Conservation (phyloP, 2,888 invertebrate species). For the Sphaerophoria rueppellii region DNA sequence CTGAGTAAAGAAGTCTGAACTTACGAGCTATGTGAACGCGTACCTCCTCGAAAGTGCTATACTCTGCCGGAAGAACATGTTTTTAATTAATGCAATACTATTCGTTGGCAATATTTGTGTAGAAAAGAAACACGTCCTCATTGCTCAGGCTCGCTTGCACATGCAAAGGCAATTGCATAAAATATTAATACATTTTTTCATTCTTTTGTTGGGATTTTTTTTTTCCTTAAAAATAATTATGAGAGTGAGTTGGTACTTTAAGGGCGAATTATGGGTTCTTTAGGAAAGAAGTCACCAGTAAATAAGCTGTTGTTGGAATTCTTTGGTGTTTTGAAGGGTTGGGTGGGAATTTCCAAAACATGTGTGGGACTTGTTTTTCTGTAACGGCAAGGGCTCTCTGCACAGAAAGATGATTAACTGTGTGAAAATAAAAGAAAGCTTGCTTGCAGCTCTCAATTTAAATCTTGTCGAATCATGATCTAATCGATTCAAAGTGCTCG, state of each 20-base stretch:
- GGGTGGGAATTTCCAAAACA: no score
- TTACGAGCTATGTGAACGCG: background rate
- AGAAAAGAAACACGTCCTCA: slow-evolving; percentile 41
- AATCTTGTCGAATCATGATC: no score
- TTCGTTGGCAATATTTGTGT: slow-evolving; percentile 42
- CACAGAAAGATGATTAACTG: no score
- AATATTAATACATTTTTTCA: slow-evolving; percentile 32
- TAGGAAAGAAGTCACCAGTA: background rate
- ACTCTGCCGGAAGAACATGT: slow-evolving; percentile 52
- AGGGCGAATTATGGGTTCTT: background rate
- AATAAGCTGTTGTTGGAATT: no score
- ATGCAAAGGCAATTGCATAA: slow-evolving; percentile 45
- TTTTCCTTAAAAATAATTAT: background rate
- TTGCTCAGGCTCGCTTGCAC: slow-evolving; percentile 9
- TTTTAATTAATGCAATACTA: slow-evolving; percentile 62
- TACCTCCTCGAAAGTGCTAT: slow-evolving; percentile 25
- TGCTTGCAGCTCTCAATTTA: no score
- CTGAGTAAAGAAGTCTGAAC: background rate
- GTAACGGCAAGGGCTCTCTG: no score
- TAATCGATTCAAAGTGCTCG: no score
- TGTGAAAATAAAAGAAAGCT: no score
- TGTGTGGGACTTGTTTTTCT: no score
- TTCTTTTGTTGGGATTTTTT: background rate
- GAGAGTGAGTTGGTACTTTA: background rate
- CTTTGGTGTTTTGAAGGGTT: no score